Conservation (phyloP, 2,888 invertebrate species). For the Thysanoteuthis rhombus region DNA sequence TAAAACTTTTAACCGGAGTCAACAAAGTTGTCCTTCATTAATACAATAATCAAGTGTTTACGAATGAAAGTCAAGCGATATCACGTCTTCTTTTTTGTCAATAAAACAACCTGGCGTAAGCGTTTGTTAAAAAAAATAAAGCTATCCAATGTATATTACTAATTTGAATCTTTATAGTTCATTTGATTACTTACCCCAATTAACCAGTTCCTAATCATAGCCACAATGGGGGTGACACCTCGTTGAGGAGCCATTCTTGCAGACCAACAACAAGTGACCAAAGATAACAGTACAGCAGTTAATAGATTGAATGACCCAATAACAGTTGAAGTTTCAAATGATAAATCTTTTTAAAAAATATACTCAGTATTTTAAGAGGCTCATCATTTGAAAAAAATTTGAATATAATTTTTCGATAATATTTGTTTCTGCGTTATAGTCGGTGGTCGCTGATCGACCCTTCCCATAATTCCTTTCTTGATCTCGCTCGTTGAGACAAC, state of each 20-base stretch:
- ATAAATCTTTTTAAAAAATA: no score
- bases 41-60: background rate
- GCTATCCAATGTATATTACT: background rate
- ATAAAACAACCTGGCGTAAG: no score
- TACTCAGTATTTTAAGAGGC: no score
- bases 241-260: background rate
- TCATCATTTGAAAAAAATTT: no score
- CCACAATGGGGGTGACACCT: background rate
- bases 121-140: background rate
- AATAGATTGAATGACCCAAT: no score
- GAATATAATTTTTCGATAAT: no score
- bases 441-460: background rate
- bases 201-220: background rate
- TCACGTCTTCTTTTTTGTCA: background rate
- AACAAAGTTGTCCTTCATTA: background rate
- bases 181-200: background rate
- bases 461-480: constrained; percentile 12
- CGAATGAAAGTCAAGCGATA: background rate
- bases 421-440: background rate
- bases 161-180: no score
- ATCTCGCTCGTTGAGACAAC: background rate
- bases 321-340: no score
- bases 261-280: background rate
- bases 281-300: background rate
- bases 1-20: background rate